Evolutionary conservation across 2,797 vertebrate genomes (phyloP).

Genomic region (Hemitrygon akajei): DNA sequence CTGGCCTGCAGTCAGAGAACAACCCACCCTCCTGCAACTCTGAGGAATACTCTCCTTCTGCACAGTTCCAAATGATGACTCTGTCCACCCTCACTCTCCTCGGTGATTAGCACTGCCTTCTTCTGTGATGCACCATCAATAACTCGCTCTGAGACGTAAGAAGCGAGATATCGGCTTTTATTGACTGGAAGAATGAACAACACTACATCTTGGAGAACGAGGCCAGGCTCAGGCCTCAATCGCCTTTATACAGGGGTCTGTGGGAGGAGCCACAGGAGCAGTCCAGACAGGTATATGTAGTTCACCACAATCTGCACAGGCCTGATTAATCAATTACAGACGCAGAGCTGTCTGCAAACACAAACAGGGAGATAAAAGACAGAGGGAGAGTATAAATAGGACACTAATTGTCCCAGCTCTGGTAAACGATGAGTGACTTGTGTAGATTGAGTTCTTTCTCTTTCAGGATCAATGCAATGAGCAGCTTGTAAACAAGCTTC

Average conservation of each 20-base stretch:
- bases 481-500: neutral
- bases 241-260: too few species aligned
- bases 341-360: neutral
- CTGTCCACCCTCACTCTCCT: neutral
- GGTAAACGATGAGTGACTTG: neutral
- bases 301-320: constrained; percentile 25
- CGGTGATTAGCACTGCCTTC: neutral
- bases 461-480: neutral
- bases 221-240: too few species aligned
- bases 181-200: too few species aligned
- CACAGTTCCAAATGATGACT: neutral
- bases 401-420: neutral
- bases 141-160: too few species aligned
- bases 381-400: neutral
- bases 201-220: too few species aligned
- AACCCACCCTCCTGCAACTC: neutral
- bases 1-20: neutral
- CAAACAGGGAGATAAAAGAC: constrained; percentile 10
- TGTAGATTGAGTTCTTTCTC: neutral
- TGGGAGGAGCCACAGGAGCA: too few species aligned
- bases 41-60: neutral
- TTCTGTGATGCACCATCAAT: too few species aligned
- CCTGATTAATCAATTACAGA: neutral
- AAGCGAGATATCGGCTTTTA: too few species aligned
- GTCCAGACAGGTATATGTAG: too few species aligned